A percentile compares a stretch with the other conserved stretches of the same genome.
phyloP scores from a whole-genome alignment of 2,113 vertebrate species.

The Bettongia penicillata region DNA sequence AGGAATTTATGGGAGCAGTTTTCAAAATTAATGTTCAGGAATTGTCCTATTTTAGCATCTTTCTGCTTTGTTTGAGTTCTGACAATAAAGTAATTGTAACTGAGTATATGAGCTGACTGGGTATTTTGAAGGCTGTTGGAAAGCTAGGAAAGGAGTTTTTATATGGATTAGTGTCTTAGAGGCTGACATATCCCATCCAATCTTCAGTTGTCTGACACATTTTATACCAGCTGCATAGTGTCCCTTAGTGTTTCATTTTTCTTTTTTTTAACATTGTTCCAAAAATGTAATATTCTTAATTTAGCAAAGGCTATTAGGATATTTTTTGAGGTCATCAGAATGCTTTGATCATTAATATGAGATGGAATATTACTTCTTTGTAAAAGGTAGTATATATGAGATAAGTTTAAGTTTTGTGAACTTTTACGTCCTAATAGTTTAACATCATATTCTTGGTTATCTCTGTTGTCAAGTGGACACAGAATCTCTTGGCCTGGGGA shows the following conservation, averaged over 20 bases:
- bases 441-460: too few relatives aligned
- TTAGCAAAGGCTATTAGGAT: not conserved
- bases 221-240: conserved; percentile 39
- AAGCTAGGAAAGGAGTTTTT: conserved; percentile 28
- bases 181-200: not conserved
- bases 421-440: not conserved
- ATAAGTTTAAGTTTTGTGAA: not conserved
- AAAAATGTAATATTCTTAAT: not conserved
- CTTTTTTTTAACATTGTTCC: not conserved
- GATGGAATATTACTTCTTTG: conserved; percentile 5
- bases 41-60: not conserved
- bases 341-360: not conserved
- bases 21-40: not conserved
- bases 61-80: conserved; percentile 24
- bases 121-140: not conserved
- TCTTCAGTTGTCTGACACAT: not conserved
- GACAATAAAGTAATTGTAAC: too few relatives aligned
- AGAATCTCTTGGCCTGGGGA: too few relatives aligned
- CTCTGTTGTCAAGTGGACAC: too few relatives aligned
- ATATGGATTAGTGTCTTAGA: conserved; percentile 22
- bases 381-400: not conserved
- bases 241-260: not conserved
- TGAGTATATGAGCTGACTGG: conserved; percentile 6
- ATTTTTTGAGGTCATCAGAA: not conserved
- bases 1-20: too few relatives aligned